Evolutionary conservation across 2,797 vertebrate species (phyloP).

Genomic region (Xerus rutilus): DNA sequence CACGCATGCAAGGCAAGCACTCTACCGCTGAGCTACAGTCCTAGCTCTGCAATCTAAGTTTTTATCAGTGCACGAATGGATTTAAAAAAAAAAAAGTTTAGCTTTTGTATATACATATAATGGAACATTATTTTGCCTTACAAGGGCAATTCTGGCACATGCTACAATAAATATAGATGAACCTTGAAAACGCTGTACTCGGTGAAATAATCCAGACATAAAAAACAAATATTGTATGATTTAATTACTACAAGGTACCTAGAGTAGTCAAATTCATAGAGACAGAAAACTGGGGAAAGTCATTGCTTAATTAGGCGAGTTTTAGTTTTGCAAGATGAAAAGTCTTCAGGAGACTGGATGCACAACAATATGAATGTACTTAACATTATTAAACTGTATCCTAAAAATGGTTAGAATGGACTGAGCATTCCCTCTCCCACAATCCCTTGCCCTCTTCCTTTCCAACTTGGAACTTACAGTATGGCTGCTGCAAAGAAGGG

Average conservation of each 20-base stretch:
- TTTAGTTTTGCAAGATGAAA: neutral
- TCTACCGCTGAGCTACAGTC: no score
- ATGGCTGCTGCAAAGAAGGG: neutral
- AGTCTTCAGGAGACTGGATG: neutral
- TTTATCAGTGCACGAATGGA: neutral
- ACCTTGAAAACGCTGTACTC: neutral
- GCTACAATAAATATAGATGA: neutral
- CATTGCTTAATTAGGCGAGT: neutral
- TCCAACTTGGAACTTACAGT: neutral
- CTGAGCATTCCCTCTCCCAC: neutral
- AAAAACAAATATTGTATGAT: neutral
- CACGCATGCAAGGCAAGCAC: no score
- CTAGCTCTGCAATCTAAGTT: neutral
- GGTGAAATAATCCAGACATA: neutral
- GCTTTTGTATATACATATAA: neutral
- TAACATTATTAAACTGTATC: neutral
- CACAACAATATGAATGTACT: neutral
- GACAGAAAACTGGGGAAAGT: neutral
- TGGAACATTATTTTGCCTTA: neutral
- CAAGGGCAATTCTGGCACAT: conserved; percentile 15
- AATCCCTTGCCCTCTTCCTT: neutral
- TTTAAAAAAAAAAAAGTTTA: neutral
- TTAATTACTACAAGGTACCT: neutral
- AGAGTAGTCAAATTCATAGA: neutral
- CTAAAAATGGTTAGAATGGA: neutral